Base-by-base conservation (phyloP, 2,888 invertebrate genomes). In the Tinea trinotella region DNA sequence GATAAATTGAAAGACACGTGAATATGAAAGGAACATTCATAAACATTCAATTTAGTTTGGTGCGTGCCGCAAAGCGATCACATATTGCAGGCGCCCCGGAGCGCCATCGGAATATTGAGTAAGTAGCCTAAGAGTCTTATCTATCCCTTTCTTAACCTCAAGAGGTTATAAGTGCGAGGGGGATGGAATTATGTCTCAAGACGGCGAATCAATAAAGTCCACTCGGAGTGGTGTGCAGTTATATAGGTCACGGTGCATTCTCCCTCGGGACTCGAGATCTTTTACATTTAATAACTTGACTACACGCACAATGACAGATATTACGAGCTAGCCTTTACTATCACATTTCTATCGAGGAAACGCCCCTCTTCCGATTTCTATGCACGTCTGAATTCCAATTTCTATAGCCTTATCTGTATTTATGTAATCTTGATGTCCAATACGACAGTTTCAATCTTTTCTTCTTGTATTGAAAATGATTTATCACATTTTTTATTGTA, bases 181-280 rank as follows among this genome's bases (percentile, higher is more conserved):
- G 74, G 81, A 72, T 69, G 64, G 75, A 66, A 57, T 64, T 66
- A 60, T 79, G 77, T 84, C 87, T 87, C 84, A 87, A 87, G 87
- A 86, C 86, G 81, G 70, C 76, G 87, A 87, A 87, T 87, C 87
- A 85, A 87, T 87, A 87, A 82, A 84, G 85, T 83, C 81, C 84
- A 84, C 81, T 84, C 73, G 79, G 79, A 80, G 71, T 80, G 76
- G 79, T 74, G 71, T 83, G 85, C 85, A 83, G 71, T 7, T 76
- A 84, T 84, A 68, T 83, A 78, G 85, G 84, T 83, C 84, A 80
- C 76, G 74, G 74, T 83, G 85, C 83, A 83, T 74, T 78, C 74
- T 36, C 12, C n/a, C n/a, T n/a, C n/a, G n/a, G n/a, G n/a, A n/a
- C 7, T 30, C 30, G 30, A 30, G 30, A 30, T 30, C 2, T n/a